A percentile compares a stretch with the other conserved stretches of the same genome.
Evolutionary conservation across 2,113 vertebrate genomes (phyloP).

Genomic region (Morone saxatilis): DNA sequence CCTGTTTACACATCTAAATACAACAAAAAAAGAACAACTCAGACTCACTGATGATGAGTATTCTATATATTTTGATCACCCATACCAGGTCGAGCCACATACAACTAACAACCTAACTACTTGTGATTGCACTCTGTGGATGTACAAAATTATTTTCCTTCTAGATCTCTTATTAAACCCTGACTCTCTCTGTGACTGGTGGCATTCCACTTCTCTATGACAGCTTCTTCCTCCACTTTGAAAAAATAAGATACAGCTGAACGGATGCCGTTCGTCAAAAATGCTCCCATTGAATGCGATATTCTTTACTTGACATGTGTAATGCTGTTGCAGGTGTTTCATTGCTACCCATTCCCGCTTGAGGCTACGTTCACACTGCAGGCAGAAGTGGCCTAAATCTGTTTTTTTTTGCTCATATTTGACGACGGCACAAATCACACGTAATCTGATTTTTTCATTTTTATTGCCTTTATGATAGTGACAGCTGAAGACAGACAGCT

Average conservation of each 20-base stretch:
- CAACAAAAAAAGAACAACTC: not conserved
- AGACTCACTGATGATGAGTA: not conserved
- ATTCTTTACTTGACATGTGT: not conserved
- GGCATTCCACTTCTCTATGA: slow-evolving; percentile 9
- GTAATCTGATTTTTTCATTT: too few species aligned
- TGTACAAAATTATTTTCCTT: not conserved
- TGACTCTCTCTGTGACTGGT: not conserved
- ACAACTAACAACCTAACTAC: not conserved
- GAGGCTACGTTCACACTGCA: too few species aligned
- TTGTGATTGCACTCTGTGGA: too few species aligned
- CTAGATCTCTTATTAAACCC: not conserved
- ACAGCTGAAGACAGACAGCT: too few species aligned
- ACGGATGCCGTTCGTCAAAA: not conserved
- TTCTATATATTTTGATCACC: not conserved
- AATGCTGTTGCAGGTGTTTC: not conserved
- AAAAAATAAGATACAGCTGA: slow-evolving; percentile 11
- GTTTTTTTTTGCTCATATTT: too few species aligned
- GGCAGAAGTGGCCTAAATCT: too few species aligned
- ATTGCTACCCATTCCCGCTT: not conserved
- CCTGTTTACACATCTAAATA: not conserved
- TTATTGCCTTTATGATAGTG: too few species aligned
- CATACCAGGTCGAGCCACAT: not conserved
- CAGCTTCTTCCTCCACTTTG: not conserved
- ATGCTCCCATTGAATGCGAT: not conserved
- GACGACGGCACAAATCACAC: too few species aligned